Evolutionary conservation across 2,797 vertebrate genomes (phyloP).

Genomic region (Coranthus polyacanthus): DNA sequence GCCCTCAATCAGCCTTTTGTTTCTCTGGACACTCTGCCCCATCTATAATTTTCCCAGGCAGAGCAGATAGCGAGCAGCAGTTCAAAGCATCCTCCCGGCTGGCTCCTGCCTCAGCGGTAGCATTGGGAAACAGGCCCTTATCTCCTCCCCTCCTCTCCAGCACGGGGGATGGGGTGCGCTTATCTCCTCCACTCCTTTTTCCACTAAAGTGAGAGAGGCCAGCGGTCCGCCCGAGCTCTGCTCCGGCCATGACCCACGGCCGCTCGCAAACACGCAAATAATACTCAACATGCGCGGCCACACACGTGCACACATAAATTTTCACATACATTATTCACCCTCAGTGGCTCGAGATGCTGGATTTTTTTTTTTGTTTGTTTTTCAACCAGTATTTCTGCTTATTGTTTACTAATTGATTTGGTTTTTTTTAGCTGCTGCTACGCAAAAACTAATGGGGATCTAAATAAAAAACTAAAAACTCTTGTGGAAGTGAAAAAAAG

Average conservation of each 20-base stretch:
- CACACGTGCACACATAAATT: slow-evolving; percentile 56
- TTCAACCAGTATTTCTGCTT: neutral
- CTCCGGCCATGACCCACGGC: slow-evolving; percentile 85
- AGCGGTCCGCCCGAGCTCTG: slow-evolving; percentile 72
- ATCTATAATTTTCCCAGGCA: slow-evolving; percentile 81
- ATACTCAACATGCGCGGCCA: slow-evolving; percentile 49
- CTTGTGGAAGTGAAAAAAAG: too few relatives aligned
- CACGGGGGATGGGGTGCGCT: slow-evolving; percentile 75
- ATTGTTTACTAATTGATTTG: slow-evolving; percentile 23
- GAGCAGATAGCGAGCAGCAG: slow-evolving; percentile 81
- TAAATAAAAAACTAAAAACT: too few relatives aligned
- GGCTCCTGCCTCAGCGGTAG: slow-evolving; percentile 75
- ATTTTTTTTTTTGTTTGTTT: neutral
- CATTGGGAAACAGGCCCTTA: slow-evolving; percentile 79
- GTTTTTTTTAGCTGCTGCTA: too few relatives aligned
- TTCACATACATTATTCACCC: slow-evolving; percentile 15
- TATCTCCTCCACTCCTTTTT: slow-evolving; percentile 85
- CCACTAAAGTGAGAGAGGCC: slow-evolving; percentile 82
- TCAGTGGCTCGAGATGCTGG: slow-evolving; percentile 3
- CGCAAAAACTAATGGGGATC: too few relatives aligned
- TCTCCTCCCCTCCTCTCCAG: slow-evolving; percentile 56
- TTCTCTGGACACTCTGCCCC: slow-evolving; percentile 71
- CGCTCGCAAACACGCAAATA: slow-evolving; percentile 69
- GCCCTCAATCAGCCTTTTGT: slow-evolving; percentile 82
- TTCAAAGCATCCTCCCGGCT: slow-evolving; percentile 85